Evolutionary conservation across 1,140 invertebrate species (phyloP).

Genomic region (Hypsibius dujardini): DNA sequence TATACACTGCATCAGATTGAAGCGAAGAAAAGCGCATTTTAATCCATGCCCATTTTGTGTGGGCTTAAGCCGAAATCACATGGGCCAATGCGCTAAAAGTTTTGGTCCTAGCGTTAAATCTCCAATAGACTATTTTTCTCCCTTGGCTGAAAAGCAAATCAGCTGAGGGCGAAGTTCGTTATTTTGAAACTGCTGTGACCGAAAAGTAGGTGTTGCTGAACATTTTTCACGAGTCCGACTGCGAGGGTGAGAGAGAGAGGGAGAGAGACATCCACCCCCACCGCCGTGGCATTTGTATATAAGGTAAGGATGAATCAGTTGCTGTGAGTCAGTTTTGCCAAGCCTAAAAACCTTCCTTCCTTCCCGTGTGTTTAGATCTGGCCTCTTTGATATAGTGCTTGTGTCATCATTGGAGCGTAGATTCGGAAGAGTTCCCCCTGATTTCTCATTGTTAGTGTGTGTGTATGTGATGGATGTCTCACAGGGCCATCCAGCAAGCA

Average conservation of each 20-base stretch:
- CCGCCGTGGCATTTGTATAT: background rate
- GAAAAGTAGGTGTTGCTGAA: too few relatives aligned
- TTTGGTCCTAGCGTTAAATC: background rate
- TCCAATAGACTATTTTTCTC: background rate
- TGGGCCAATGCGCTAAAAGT: too few relatives aligned
- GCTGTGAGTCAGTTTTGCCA: background rate
- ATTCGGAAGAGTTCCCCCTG: background rate
- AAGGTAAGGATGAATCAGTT: slow-evolving; percentile 6
- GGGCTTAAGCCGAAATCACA: too few relatives aligned
- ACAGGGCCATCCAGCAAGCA: background rate
- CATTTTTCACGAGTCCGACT: too few relatives aligned
- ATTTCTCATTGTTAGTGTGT: background rate
- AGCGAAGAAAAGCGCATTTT: too few relatives aligned
- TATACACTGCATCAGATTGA: too few relatives aligned
- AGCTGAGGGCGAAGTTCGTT: background rate
- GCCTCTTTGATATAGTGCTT: too few relatives aligned
- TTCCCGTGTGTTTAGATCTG: background rate
- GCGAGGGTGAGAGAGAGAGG: background rate
- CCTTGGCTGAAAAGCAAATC: background rate
- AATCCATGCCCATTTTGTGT: too few relatives aligned
- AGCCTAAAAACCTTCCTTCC: background rate
- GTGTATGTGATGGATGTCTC: background rate
- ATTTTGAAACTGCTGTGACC: too few relatives aligned
- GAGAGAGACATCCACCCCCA: background rate
- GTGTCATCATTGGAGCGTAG: background rate